Percentiles rank a stretch among this genome's conserved stretches.
Evolutionary conservation across 2,888 invertebrate species (phyloP).

Genomic region (Isoperla grammatica): DNA sequence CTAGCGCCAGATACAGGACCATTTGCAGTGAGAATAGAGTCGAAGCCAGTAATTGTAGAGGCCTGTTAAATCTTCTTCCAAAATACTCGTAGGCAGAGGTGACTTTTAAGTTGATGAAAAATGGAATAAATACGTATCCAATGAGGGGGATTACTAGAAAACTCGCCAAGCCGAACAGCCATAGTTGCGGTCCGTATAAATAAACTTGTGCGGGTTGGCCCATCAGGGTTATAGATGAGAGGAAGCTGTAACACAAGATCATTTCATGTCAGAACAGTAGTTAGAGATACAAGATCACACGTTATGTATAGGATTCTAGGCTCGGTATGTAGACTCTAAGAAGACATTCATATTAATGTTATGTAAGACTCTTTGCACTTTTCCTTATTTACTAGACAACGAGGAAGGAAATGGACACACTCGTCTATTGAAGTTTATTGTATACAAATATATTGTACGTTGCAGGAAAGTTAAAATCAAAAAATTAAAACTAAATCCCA

Average conservation of each 20-base stretch:
- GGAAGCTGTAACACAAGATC: conserved; percentile 40
- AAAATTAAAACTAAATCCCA: no score
- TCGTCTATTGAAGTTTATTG: no score
- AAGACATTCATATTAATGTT: no score
- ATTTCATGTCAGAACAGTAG: not conserved
- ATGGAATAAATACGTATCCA: conserved; percentile 44
- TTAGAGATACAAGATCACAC: no score
- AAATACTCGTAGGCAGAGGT: conserved; percentile 45
- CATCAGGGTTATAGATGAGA: conserved; percentile 49
- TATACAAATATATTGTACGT: no score
- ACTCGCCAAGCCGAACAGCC: conserved; percentile 37
- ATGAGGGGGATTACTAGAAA: conserved; percentile 39
- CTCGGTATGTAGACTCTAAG: no score
- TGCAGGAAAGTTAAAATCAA: no score
- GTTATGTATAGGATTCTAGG: not conserved
- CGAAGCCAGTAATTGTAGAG: conserved; percentile 39
- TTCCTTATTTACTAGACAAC: no score
- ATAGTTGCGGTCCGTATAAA: conserved; percentile 44
- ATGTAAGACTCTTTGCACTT: no score
- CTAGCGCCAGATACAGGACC: conserved; percentile 46
- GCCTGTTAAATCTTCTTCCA: conserved; percentile 39
- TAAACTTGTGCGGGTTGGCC: conserved; percentile 50
- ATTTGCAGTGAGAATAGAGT: conserved; percentile 36
- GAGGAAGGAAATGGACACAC: no score
- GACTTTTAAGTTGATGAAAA: conserved; percentile 43